Conservation (phyloP, 23 tunicate genomes). For the Aplidium turbinatum region DNA sequence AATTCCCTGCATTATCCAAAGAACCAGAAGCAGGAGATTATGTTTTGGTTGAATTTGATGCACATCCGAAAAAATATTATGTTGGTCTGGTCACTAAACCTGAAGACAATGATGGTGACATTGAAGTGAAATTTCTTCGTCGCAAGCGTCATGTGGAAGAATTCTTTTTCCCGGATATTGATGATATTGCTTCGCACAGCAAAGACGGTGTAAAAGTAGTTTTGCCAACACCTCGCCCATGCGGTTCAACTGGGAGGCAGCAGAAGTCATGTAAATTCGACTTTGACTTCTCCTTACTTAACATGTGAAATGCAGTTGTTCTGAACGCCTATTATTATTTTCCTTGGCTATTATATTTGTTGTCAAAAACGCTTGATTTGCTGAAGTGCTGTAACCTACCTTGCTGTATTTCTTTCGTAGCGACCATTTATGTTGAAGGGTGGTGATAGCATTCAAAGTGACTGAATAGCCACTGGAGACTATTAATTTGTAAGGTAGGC, state of each 20-base stretch:
- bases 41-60: conserved; percentile 8
- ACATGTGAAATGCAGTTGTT: too few relatives aligned
- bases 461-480: too few relatives aligned
- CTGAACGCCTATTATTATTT: too few relatives aligned
- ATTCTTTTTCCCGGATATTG: conserved; percentile 1
- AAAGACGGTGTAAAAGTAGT: background rate
- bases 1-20: background rate
- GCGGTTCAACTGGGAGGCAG: conserved; percentile 3
- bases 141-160: conserved; percentile 1
- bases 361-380: too few relatives aligned
- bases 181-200: conserved; percentile 10
- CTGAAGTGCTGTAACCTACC: too few relatives aligned
- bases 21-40: conserved; percentile 13
- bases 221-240: background rate
- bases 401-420: too few relatives aligned
- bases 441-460: too few relatives aligned
- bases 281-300: conserved; percentile 1
- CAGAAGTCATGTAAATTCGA: conserved; percentile 3
- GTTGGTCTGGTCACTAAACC: conserved; percentile 8
- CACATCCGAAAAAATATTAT: background rate
- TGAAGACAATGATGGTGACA: conserved; percentile 13
- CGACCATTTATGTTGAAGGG: too few relatives aligned
- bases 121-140: background rate
- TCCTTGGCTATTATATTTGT: too few relatives aligned
- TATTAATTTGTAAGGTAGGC: too few relatives aligned